Evolutionary conservation across 2,888 invertebrate genomes (phyloP).

Genomic region (Sepioteuthis lessoniana): DNA sequence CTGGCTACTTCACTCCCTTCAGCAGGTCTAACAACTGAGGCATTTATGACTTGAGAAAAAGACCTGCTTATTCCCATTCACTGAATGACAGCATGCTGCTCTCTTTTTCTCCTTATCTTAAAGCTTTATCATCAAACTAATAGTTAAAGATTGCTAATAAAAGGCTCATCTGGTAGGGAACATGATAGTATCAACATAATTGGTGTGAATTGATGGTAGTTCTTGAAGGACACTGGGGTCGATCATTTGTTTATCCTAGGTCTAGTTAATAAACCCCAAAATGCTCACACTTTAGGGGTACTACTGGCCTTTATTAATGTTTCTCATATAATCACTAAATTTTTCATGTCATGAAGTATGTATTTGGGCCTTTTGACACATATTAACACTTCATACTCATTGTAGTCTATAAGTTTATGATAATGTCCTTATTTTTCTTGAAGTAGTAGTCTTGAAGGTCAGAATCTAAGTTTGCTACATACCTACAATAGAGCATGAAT

Average conservation of each 20-base stretch:
- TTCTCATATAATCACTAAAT: too few species aligned
- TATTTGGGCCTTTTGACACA: too few species aligned
- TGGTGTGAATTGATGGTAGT: neutral
- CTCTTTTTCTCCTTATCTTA: neutral
- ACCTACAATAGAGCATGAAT: too few species aligned
- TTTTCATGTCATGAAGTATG: too few species aligned
- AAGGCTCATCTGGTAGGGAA: neutral
- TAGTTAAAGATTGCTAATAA: neutral
- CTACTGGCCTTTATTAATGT: too few species aligned
- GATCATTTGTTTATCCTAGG: neutral
- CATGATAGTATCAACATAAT: neutral
- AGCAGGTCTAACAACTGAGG: conserved; percentile 20
- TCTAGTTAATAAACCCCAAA: neutral
- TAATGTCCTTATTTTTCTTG: too few species aligned
- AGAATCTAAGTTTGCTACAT: too few species aligned
- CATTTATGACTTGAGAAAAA: conserved; percentile 21
- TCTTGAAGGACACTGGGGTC: neutral
- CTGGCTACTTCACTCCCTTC: neutral
- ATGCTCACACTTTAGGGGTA: too few species aligned
- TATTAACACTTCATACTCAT: too few species aligned
- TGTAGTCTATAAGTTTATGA: too few species aligned
- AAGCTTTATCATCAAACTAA: neutral
- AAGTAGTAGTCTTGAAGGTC: too few species aligned
- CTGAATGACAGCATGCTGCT: neutral
- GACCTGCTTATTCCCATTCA: neutral